Base-by-base conservation (phyloP, 1,140 invertebrate genomes). In the Paralvinella palmiformis region DNA sequence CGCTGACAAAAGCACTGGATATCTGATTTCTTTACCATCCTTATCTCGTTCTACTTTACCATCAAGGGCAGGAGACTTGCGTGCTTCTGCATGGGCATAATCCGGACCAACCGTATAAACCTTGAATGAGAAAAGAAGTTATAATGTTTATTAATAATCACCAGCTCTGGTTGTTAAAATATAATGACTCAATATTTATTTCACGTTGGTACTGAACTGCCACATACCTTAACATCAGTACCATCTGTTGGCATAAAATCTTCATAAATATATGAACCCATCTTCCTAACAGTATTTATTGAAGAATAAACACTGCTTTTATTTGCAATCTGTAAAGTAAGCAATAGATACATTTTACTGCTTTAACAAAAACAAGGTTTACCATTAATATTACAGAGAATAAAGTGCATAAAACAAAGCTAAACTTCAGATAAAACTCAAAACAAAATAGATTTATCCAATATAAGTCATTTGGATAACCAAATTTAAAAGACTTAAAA, bases 191-290 rank as follows among this genome's bases (percentile, higher is more conserved):
- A n/a, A n/a, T n/a, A n/a, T n/a, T n/a, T n/a, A n/a, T n/a, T n/a
- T n/a, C n/a, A n/a, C n/a, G n/a, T n/a, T n/a, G n/a, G n/a, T n/a
- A n/a, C n/a, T n/a, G n/a, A n/a, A n/a, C n/a, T n/a, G n/a, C n/a
- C n/a, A 48, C 48, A 64, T 75, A 90, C 89, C 82, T 92, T 92
- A 5, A 92, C 89, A 84, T 92, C 90, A 31, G 90, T 93, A 15
- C 97, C 97, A 86, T 99, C 97, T 27, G 97, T 99, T 1, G 96
- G 96, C 95, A 99, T 99, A 80, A 99, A 99, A 82, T 99, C 96
- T 87, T 99, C 97, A 79, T 99, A 99, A 75, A 99, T 98, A 82
- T 94, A 99, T 10, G 94, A 98, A 20, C 97, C 96, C 22, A 91
- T 93, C 82, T 94, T 96, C 32, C 97, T 85, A 17, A 99, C 92